Evolutionary conservation across 2,113 vertebrate species (phyloP), one percentile per base, ranked within the genome.

Genomic region (Psettodes erumei): DNA sequence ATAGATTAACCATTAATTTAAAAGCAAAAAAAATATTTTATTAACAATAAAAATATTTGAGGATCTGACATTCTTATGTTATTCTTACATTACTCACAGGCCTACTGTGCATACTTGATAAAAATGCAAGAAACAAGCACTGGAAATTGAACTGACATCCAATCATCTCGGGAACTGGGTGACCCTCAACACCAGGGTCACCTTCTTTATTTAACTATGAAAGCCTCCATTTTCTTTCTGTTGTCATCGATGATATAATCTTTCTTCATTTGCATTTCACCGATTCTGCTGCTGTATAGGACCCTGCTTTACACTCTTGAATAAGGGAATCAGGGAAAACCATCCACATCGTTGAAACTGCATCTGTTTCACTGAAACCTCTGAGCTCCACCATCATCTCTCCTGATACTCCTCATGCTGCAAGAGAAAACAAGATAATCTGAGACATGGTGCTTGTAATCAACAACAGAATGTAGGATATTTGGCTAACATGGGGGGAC

Each of bases 281-380:
- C 45, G 1, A 5, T 23, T 48, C 42, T 19, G 18, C 42, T 43
- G 42, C 16, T 6, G 21, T 21, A 48, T 48, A 48, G 45, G 45
- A 48, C 21, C 45, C 45, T 48, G 19, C 23, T 48, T 12, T 12
- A 23, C 18, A 48, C 21, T 48, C 21, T 48, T 48, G 6, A 45
- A 19, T 45, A n/a, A 45, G 42, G 42, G 42, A n/a, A n/a, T n/a
- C n/a, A n/a, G 18, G 8, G n/a, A 23, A 23, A 21, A n/a, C 43
- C 3, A n/a, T n/a, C 8, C 8, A 47, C n/a, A 21, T 48, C n/a
- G 4, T 23, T n/a, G n/a, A n/a, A n/a, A n/a, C n/a, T n/a, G n/a
- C n/a, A n/a, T n/a, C n/a, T n/a, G n/a, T n/a, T 51, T 28, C 21
- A 43, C 28, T 30, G 30, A 79, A 54, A 73, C 30, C 38, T 38